phyloP scores from a whole-genome alignment of 2,113 vertebrate genomes.

The Gambusia holbrooki region DNA sequence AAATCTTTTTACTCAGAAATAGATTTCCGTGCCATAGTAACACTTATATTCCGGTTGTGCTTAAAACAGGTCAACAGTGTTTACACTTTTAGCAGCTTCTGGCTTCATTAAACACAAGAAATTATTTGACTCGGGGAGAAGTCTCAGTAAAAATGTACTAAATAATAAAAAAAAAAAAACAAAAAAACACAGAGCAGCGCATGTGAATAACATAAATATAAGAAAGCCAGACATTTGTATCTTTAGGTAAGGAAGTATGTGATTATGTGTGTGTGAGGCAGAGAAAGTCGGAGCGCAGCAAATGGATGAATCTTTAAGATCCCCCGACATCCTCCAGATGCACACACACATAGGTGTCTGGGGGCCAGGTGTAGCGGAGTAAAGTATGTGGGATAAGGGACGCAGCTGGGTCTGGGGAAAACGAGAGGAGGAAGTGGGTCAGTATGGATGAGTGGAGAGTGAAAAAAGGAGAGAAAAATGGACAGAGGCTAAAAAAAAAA shows the following conservation, averaged over 20 bases:
- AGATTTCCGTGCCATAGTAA: background rate
- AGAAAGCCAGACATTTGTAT: background rate
- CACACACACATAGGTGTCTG: slow-evolving; percentile 34
- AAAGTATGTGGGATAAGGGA: slow-evolving; percentile 69
- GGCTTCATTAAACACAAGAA: background rate
- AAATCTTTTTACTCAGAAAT: background rate
- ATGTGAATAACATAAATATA: background rate
- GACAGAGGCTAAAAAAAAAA: slow-evolving; percentile 24
- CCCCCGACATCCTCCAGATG: slow-evolving; percentile 22
- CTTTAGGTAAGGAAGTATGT: background rate
- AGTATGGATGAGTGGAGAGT: slow-evolving; percentile 70
- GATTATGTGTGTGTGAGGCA: slow-evolving; percentile 13
- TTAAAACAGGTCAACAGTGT: background rate
- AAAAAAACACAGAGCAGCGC: background rate
- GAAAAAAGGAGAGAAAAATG: slow-evolving; percentile 58
- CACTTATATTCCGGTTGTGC: background rate
- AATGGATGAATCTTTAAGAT: slow-evolving; percentile 58
- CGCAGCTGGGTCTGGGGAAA: slow-evolving; percentile 75
- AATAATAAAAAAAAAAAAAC: background rate
- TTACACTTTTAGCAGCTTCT: background rate
- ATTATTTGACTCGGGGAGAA: background rate
- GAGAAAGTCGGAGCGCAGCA: slow-evolving; percentile 32
- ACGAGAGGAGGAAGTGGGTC: slow-evolving; percentile 76
- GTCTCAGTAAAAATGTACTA: background rate
- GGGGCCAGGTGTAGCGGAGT: slow-evolving; percentile 65